Evolutionary conservation across 2,888 invertebrate species (phyloP), one percentile per base, ranked within the genome.

Genomic region (Tricholauxania praeusta): DNA sequence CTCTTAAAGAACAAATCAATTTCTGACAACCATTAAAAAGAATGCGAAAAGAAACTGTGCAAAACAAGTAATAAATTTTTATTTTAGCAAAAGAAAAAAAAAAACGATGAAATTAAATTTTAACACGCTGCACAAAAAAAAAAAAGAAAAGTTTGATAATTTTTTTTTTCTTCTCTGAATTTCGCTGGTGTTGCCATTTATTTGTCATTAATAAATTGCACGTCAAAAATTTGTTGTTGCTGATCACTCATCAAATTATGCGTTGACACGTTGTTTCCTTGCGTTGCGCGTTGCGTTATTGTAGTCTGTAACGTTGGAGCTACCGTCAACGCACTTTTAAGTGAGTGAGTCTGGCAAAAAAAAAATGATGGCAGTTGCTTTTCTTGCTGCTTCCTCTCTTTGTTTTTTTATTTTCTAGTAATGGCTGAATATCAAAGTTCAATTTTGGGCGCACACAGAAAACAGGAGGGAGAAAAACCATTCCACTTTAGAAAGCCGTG

Each of bases 161-260:
- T 57, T 57, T 57, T 12, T 19, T 10, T 17, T 55, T 17, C 14
- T 15, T 22, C 10, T 2, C 19, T 10, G 39, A 39, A 39, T 39
- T 39, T 39, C 2, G 39, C 15, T 57, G 28, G 22, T 57, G 57
- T 15, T 57, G 57, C 28, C 57, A 57, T 15, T 57, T 57, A 12
- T 57, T 12, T 57, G 28, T 57, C 22, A 57, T 57, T 57, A 28
- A 22, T 57, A 28, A 28, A 57, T 57, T 57, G 57, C 14, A 57
- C 57, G 10, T 57, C 10, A 28, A 57, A 57, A 57, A 28, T 57
- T 57, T 57, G 22, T 57, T 57, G 39, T 39, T 39, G 10, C 39
- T 10, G 57, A 57, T 57, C 57, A 22, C 22, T 57, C 57, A 57
- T 57, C 19, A 57, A 57, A 28, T 57, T 57, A 57, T 14, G 14